Conservation (phyloP, 2,888 invertebrate species). For the Neuroscelio doddi region DNA sequence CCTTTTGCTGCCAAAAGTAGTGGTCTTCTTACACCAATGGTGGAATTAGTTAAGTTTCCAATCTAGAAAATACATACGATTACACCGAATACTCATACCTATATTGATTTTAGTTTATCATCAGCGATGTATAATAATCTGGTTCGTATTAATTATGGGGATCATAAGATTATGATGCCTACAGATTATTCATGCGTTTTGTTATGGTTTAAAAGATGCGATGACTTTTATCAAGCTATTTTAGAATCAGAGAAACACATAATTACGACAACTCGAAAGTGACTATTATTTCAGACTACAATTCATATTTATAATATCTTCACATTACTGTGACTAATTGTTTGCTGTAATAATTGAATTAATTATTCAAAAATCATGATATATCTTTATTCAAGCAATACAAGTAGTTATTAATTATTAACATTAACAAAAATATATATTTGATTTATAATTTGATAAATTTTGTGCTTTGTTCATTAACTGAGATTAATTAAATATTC, state of each 20-base stretch:
- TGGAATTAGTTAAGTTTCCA: constrained; percentile 1
- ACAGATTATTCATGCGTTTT: constrained; percentile 5
- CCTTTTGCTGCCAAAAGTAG: constrained; percentile 22
- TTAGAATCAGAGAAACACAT: background rate
- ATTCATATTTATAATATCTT: too few species aligned
- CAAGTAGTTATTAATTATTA: too few species aligned
- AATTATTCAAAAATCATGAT: too few species aligned
- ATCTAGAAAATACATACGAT: background rate
- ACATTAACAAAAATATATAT: too few species aligned
- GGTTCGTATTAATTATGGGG: constrained; percentile 5
- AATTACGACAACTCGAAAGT: background rate
- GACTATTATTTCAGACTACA: constrained; percentile 21
- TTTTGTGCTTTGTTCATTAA: too few species aligned
- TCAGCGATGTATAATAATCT: constrained; percentile 1
- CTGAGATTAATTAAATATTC: too few species aligned
- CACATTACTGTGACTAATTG: too few species aligned
- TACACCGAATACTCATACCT: background rate
- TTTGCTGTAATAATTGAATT: too few species aligned
- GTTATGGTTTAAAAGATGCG: background rate
- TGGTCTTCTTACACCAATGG: constrained; percentile 12
- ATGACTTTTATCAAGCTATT: constrained; percentile 3
- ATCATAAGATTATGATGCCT: constrained; percentile 4
- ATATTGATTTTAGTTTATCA: background rate
- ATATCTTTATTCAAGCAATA: too few species aligned
- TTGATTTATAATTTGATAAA: too few species aligned